Evolutionary conservation across 2,888 invertebrate genomes (phyloP), one percentile per base, ranked within the genome.

Genomic region (Rhagium mordax): DNA sequence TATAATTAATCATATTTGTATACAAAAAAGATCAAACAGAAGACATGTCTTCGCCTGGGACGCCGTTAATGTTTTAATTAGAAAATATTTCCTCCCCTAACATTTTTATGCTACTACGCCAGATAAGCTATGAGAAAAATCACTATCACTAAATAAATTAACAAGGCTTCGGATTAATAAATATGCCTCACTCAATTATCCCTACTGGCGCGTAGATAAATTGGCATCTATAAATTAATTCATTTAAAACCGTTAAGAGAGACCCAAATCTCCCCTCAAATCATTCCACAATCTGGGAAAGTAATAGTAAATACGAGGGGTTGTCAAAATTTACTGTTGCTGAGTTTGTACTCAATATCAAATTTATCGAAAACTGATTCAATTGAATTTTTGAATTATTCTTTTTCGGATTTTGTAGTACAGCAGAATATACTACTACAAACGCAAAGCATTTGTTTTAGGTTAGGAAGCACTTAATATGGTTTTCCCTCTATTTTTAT

Each of bases 231-330:
- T 59, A 59, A 59, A 59, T 33, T 59, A 59, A 29, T 16, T 13
- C 27, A 59, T 59, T 27, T 33, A 18, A 18, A n/a, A 59, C 59
- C 59, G 59, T 49, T 62, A 21, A 10, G 20, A 48, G 15, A 48
- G 15, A 16, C 61, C 33, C 33, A 61, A 18, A 62, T 51, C 67
- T 47, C 60, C 60, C 60, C 60, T 29, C 7, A 48, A 53, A 49
- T 47, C 27, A 51, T 8, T 41, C 21, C 29, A 21, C 48, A 62
- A 62, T 62, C 68, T 51, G 69, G 49, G 49, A 70, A 70, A 73
- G 53, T 48, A 64, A 24, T 21, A 21, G 48, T 10, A 49, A 65
- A n/a, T 55, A 55, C 59, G 59, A 59, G 59, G 59, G 59, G n/a
- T n/a, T 5, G 4, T 41, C n/a, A 3, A 41, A 41, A 41, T 41